Conservation (phyloP, 2,797 vertebrate genomes). For the Squalus acanthias region DNA sequence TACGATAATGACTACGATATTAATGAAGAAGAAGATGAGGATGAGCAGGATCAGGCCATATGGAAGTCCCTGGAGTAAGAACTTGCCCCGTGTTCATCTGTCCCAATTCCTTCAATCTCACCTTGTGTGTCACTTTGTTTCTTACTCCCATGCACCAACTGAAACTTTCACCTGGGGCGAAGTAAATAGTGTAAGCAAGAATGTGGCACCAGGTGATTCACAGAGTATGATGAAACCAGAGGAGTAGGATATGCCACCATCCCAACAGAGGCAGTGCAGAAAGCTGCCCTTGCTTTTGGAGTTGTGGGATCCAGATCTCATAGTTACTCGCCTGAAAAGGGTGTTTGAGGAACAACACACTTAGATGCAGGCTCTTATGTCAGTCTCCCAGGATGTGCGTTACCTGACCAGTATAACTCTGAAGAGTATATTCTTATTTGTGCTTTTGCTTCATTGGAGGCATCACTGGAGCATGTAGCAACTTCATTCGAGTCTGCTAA, state of each 20-base stretch:
- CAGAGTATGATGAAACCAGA: neutral
- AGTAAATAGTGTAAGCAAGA: neutral
- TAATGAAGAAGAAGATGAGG: neutral
- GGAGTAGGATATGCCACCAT: neutral
- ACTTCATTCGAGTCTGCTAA: neutral
- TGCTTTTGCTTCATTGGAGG: neutral
- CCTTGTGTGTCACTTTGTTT: neutral
- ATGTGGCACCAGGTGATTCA: neutral
- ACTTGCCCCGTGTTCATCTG: neutral
- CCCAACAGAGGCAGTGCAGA: neutral
- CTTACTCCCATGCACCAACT: neutral
- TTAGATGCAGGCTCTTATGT: too few species aligned
- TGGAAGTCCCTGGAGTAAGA: neutral
- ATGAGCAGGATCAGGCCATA: neutral
- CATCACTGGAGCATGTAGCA: neutral
- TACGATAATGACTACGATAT: neutral
- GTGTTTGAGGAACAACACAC: too few species aligned
- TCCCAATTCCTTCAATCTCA: neutral
- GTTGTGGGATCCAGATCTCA: neutral
- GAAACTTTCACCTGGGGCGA: neutral
- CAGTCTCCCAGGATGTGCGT: too few species aligned
- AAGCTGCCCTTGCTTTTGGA: neutral
- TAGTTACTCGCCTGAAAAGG: neutral
- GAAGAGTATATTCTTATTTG: neutral
- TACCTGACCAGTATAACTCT: too few species aligned